These are phyloP conservation scores for Sycon ciliatum DNA, from an alignment of 37 sponge, comb jelly and placozoan genomes.

Conservation along the genomic window DNA sequence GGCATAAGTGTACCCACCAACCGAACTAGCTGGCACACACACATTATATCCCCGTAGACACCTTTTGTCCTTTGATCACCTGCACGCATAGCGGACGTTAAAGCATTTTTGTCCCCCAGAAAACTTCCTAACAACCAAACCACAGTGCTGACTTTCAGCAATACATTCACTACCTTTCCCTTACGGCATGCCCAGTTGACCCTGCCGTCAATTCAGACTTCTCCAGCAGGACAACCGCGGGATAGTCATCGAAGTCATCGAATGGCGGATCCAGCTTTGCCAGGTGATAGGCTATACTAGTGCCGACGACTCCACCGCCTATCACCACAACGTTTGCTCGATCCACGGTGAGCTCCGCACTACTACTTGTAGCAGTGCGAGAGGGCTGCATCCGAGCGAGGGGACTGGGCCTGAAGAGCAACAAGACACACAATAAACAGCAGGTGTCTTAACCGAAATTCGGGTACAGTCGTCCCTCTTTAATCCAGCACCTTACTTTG, in stretches of 20 bases:
- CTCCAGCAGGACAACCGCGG: slow-evolving; percentile 19
- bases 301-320: slow-evolving; percentile 37
- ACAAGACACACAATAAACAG: too few species aligned
- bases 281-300: slow-evolving; percentile 35
- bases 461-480: too few species aligned
- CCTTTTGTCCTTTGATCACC: neutral
- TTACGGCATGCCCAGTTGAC: slow-evolving; percentile 46
- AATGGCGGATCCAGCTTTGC: too few species aligned
- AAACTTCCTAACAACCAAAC: neutral
- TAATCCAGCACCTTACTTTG: too few species aligned
- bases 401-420: too few species aligned
- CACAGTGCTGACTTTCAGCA: too few species aligned
- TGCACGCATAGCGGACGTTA: neutral
- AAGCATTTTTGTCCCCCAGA: neutral
- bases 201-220: slow-evolving; percentile 41
- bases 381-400: too few species aligned
- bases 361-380: too few species aligned
- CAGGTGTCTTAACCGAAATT: too few species aligned
- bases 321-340: slow-evolving; percentile 26
- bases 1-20: too few species aligned
- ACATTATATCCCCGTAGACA: neutral
- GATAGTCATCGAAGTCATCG: neutral
- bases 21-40: neutral
- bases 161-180: too few species aligned
- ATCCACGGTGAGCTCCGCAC: too few species aligned